phyloP scores from a whole-genome alignment of 2,113 vertebrate species.

The Ariopsis seemanni region DNA sequence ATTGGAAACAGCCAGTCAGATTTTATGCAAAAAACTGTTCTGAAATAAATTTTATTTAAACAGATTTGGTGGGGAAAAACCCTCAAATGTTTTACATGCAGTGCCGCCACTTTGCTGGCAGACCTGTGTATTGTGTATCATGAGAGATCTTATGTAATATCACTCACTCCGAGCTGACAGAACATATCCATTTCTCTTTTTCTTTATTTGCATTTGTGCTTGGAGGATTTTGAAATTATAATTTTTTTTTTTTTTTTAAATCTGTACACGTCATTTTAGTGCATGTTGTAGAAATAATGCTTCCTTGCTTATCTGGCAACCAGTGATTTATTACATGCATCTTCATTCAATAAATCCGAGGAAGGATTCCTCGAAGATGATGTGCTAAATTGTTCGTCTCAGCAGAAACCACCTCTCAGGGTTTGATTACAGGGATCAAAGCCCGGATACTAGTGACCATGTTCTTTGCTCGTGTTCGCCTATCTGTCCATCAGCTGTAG shows the following conservation, averaged over 20 bases:
- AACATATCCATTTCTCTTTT: not conserved
- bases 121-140: not conserved
- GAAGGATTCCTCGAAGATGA: not conserved
- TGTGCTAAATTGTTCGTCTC: not conserved
- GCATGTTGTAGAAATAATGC: not conserved
- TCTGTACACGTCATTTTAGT: not conserved
- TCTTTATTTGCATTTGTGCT: too few relatives aligned
- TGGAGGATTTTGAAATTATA: too few relatives aligned
- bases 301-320: not conserved
- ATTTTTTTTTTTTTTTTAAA: not conserved
- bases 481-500: slow-evolving; percentile 26
- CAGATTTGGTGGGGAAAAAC: too few relatives aligned
- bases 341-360: not conserved
- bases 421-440: slow-evolving; percentile 5
- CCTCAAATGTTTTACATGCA: not conserved
- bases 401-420: not conserved
- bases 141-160: not conserved
- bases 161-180: not conserved
- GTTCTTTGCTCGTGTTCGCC: slow-evolving; percentile 6
- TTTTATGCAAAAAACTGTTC: not conserved
- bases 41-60: too few relatives aligned
- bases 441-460: not conserved
- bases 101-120: not conserved
- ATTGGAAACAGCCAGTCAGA: not conserved
- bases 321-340: not conserved